Conservation (phyloP, 2,797 vertebrate genomes). For the Mallotus villosus region DNA sequence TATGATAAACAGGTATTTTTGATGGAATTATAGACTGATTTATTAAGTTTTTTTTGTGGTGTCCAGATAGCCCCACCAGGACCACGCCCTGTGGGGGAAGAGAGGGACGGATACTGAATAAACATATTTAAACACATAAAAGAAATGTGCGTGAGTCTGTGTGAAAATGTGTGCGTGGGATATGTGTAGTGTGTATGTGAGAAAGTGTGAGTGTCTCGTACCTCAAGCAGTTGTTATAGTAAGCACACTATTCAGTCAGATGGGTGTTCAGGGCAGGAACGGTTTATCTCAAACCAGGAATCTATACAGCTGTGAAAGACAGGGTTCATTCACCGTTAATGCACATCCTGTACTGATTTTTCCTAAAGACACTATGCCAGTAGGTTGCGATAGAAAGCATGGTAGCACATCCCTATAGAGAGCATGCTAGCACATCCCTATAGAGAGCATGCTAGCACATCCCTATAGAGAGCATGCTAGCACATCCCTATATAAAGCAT, state of each 20-base stretch:
- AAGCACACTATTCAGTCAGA: conserved; percentile 76
- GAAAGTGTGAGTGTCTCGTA: conserved; percentile 39
- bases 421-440: no score
- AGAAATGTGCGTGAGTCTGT: background rate
- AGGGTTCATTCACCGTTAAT: background rate
- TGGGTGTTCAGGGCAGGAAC: conserved; percentile 97
- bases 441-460: no score
- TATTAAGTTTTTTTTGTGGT: conserved; percentile 60
- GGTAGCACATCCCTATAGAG: no score
- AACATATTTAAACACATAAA: background rate
- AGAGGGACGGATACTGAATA: background rate
- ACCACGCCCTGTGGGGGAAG: conserved; percentile 56
- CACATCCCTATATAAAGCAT: no score
- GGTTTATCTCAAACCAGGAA: conserved; percentile 99
- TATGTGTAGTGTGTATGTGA: conserved; percentile 2
- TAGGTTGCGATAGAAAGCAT: no score
- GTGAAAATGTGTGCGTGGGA: background rate
- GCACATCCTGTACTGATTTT: background rate
- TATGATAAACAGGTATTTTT: conserved; percentile 62
- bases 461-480: no score
- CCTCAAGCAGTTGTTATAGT: conserved; percentile 64
- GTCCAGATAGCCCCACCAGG: conserved; percentile 64
- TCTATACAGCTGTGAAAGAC: conserved; percentile 91
- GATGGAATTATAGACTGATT: conserved; percentile 47
- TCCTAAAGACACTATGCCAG: background rate